Percentiles rank a stretch among this genome's conserved stretches.
Conservation (phyloP, 1,140 invertebrate species). For the Acromyrmex charruanus region DNA sequence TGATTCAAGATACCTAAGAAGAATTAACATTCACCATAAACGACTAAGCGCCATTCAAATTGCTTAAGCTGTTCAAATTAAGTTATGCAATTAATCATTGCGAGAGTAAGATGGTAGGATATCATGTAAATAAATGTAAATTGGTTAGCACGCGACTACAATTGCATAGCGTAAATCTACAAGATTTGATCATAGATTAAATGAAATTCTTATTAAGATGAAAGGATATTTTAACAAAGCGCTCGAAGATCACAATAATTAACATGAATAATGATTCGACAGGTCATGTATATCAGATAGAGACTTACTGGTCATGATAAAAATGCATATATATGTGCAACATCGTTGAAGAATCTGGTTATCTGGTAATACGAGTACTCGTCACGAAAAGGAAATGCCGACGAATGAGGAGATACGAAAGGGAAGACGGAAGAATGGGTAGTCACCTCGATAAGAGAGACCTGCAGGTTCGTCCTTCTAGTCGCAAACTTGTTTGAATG, state of each 20-base stretch:
- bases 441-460: slow-evolving; percentile 69
- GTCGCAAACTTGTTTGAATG: slow-evolving; percentile 71
- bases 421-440: slow-evolving; percentile 54
- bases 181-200: slow-evolving; percentile 42
- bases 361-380: slow-evolving; percentile 64
- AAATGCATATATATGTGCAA: not conserved
- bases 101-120: slow-evolving; percentile 26
- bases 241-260: not conserved
- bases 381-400: slow-evolving; percentile 61
- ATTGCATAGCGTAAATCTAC: slow-evolving; percentile 36
- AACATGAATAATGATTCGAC: slow-evolving; percentile 29
- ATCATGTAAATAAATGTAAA: slow-evolving; percentile 62
- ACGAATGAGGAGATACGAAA: slow-evolving; percentile 56
- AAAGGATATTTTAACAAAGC: slow-evolving; percentile 2
- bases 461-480: slow-evolving; percentile 61
- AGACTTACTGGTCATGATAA: not conserved
- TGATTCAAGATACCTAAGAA: slow-evolving; percentile 2
- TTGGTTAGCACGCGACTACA: slow-evolving; percentile 40
- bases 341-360: slow-evolving; percentile 68
- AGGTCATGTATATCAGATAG: not conserved
- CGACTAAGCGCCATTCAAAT: slow-evolving; percentile 27
- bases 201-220: slow-evolving; percentile 23
- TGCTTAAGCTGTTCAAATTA: slow-evolving; percentile 47
- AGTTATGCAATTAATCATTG: slow-evolving; percentile 52
- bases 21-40: slow-evolving; percentile 38